Conservation (phyloP, 2,888 invertebrate genomes). For the Phengaris arion region DNA sequence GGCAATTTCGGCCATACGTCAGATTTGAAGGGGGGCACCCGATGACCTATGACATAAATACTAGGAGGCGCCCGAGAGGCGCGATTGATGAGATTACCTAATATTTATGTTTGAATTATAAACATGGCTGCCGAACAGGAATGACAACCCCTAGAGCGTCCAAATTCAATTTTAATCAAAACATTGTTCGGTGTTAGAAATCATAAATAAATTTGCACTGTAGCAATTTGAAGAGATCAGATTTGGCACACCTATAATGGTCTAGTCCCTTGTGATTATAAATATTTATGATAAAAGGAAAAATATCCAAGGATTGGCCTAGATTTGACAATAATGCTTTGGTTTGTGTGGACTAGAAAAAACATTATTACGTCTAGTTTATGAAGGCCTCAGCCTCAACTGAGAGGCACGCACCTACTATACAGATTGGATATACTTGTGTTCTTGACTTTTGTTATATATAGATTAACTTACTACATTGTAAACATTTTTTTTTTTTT, state of each 20-base stretch:
- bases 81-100: no score
- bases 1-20: no score
- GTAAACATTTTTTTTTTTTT: no score
- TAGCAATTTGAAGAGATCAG: slow-evolving; percentile 37
- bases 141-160: slow-evolving; percentile 32
- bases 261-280: not conserved
- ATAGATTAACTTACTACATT: no score
- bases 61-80: no score
- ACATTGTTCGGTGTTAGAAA: slow-evolving; percentile 40
- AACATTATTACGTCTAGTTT: not conserved
- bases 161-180: slow-evolving; percentile 45
- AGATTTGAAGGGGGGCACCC: no score
- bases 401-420: not conserved
- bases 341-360: not conserved
- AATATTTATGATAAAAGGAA: not conserved
- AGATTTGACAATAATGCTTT: not conserved
- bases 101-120: slow-evolving; percentile 19
- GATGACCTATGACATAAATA: no score
- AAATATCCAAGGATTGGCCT: slow-evolving; percentile 7
- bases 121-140: slow-evolving; percentile 21
- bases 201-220: slow-evolving; percentile 41
- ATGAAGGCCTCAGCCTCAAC: not conserved
- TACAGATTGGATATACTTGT: no score
- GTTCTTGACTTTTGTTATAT: no score
- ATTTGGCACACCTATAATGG: slow-evolving; percentile 24